Base-by-base conservation (phyloP, 2,888 invertebrate species). In the Schrankia costaestrigalis region DNA sequence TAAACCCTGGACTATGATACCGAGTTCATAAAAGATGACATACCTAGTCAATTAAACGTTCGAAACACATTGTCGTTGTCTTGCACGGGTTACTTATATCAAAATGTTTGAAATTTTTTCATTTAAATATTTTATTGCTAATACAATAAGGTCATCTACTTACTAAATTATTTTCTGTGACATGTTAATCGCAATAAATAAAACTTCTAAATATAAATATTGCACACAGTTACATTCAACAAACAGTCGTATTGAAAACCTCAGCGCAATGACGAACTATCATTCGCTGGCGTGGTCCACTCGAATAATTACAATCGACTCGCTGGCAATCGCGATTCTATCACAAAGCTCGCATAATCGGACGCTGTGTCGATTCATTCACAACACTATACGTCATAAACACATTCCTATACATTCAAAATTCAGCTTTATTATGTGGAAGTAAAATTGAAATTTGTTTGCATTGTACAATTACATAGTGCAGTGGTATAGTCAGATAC, bases 261-360 rank as follows among this genome's bases (percentile, higher is more conserved):
- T 72, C 76, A 69, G 61, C 36, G 56, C 63, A 66, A 56, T 68
- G 55, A 56, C 49, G 55, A 56, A 51, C 57, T 56, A 56, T 56
- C 56, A 56, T 54, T 39, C 46, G 39, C 41, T 31, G 24, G 70
- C 71, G 59, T 74, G 64, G 75, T 71, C 78, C 82, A 75, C 70
- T 76, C 80, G 80, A 77, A 78, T 85, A 87, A 86, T 87, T 86
- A 84, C 85, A 75, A 78, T 76, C 77, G 82, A 79, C 78, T 82
- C 83, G 87, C 86, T 85, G 86, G 86, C 87, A 87, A 85, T 87
- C 84, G 83, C 76, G 82, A 84, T 84, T 84, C 84, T 72, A 73
- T 81, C 81, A 85, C 87, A 86, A 86, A 83, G 84, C 85, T 65
- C 67, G 72, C 76, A 84, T 84, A 85, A 86, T 85, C 85, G 84